Percentiles rank a stretch among this genome's conserved stretches.
phyloP scores from a whole-genome alignment of 2,888 invertebrate genomes.

The Ceratothoa steindachneri region DNA sequence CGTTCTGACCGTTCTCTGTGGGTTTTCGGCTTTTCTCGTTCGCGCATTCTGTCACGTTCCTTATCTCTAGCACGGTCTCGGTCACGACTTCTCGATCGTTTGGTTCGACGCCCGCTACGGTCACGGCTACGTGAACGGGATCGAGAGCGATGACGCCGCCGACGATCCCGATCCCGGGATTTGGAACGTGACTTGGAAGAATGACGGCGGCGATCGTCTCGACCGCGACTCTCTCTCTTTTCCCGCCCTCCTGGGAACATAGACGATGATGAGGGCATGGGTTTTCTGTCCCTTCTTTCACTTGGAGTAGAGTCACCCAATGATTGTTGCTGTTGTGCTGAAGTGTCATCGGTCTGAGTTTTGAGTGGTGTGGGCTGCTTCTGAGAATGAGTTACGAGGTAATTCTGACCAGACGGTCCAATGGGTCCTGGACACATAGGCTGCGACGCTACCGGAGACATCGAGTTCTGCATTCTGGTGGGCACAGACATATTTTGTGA shows the following conservation, averaged over 20 bases:
- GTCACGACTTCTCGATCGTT: conserved; percentile 52
- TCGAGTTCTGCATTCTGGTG: not conserved
- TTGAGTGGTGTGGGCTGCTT: not conserved
- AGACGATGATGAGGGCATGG: conserved; percentile 16
- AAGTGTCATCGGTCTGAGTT: not conserved
- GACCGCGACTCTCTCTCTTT: conserved; percentile 8
- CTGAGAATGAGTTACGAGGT: conserved; percentile 1
- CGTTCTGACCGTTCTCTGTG: conserved; percentile 40
- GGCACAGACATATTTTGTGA: not conserved
- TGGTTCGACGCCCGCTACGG: conserved; percentile 51
- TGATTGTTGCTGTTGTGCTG: not conserved
- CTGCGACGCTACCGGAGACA: not conserved
- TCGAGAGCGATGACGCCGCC: conserved; percentile 32
- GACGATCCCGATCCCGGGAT: conserved; percentile 47
- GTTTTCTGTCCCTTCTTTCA: not conserved
- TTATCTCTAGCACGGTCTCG: conserved; percentile 48
- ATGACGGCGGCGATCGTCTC: conserved; percentile 28
- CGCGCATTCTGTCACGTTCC: conserved; percentile 56
- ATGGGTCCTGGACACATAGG: conserved; percentile 14
- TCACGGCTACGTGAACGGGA: conserved; percentile 59
- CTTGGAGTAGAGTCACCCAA: not conserved
- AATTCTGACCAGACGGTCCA: not conserved
- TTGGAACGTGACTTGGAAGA: conserved; percentile 42
- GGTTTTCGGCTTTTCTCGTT: conserved; percentile 54
- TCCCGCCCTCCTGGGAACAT: not conserved